These are phyloP conservation scores for Hypomecis atomaria DNA, from an alignment of 2,888 invertebrate genomes.

Conservation along the genomic window DNA sequence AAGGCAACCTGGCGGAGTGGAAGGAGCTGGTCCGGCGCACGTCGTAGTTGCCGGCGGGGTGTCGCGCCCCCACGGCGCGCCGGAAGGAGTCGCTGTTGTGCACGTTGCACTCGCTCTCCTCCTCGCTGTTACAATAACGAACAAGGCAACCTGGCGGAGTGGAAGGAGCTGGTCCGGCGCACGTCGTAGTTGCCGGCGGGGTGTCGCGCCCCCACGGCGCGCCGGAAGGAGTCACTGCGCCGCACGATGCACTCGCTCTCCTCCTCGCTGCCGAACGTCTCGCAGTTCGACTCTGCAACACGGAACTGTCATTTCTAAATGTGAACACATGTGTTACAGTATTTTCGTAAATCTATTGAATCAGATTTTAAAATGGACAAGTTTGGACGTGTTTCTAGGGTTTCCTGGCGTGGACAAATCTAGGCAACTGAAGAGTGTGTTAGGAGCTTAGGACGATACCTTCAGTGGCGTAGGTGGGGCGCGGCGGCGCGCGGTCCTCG, in stretches of 20 bases:
- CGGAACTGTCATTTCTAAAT: background rate
- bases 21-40: constrained; percentile 73
- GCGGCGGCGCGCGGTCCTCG: constrained; percentile 66
- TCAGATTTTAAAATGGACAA: background rate
- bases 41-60: constrained; percentile 69
- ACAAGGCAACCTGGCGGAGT: constrained; percentile 63
- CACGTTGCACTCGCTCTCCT: constrained; percentile 73
- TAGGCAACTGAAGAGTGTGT: background rate
- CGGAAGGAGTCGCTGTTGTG: constrained; percentile 74
- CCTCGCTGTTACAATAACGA: constrained; percentile 55
- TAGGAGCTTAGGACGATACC: constrained; percentile 49
- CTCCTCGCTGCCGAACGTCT: constrained; percentile 77
- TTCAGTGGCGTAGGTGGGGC: constrained; percentile 76
- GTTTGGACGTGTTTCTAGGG: no score
- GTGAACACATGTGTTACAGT: no score
- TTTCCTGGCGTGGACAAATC: no score
- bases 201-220: constrained; percentile 61
- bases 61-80: constrained; percentile 60
- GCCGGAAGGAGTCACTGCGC: constrained; percentile 73
- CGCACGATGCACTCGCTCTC: constrained; percentile 75
- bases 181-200: constrained; percentile 72
- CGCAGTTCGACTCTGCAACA: constrained; percentile 75
- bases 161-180: constrained; percentile 72
- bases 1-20: constrained; percentile 67
- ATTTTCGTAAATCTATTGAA: background rate